Percentiles rank a stretch among this genome's conserved stretches.
phyloP scores from a whole-genome alignment of 1,140 invertebrate genomes.

The Drosophila lini region DNA sequence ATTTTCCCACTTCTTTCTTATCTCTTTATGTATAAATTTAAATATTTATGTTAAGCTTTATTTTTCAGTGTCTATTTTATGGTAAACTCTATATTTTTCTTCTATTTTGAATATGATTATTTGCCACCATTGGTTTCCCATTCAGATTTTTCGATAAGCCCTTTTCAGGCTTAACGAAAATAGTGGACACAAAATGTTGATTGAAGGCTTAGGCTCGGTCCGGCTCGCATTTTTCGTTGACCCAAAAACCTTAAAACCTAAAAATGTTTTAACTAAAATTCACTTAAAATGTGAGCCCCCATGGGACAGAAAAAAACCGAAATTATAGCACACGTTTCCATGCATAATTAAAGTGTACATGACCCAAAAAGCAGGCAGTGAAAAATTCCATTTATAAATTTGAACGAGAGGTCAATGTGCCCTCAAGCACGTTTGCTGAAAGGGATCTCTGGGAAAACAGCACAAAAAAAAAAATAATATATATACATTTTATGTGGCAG shows the following conservation, averaged over 20 bases:
- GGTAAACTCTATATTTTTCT: neutral
- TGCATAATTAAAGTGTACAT: conserved; percentile 64
- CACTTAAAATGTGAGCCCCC: conserved; percentile 34
- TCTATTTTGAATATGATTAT: conserved; percentile 56
- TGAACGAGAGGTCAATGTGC: conserved; percentile 26
- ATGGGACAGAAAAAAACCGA: neutral
- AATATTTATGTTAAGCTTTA: neutral
- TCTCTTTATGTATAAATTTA: neutral
- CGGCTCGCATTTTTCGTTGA: conserved; percentile 14
- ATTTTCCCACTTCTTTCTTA: neutral
- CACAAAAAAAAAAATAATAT: neutral
- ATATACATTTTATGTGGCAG: conserved; percentile 13
- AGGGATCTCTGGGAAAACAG: conserved; percentile 12
- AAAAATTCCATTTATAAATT: conserved; percentile 34
- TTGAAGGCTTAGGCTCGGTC: conserved; percentile 18
- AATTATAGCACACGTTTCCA: conserved; percentile 56
- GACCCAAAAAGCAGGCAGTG: conserved; percentile 41
- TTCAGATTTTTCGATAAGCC: neutral
- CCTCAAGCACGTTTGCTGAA: conserved; percentile 17
- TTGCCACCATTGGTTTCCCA: neutral
- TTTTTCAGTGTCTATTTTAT: neutral
- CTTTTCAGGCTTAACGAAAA: conserved; percentile 11
- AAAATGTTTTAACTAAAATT: conserved; percentile 33
- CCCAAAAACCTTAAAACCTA: conserved; percentile 22
- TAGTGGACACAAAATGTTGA: conserved; percentile 20